A percentile compares a stretch with the other conserved stretches of the same genome.
phyloP scores from a whole-genome alignment of 2,888 invertebrate genomes.

The Lasioglossum figueresi region DNA sequence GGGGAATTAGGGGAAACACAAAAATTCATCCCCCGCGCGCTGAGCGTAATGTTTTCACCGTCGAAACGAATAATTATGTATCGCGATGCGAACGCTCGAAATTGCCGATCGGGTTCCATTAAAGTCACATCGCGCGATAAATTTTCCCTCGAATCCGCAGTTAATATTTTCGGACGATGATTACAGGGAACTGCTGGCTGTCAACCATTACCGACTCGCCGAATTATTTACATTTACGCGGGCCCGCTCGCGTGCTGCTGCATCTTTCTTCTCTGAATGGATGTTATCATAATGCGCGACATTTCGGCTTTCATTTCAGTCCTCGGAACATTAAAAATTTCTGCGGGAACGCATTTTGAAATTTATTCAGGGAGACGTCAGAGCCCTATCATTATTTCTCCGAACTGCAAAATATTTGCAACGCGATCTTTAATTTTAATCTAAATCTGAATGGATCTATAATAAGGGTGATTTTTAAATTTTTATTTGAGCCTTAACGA shows the following conservation, averaged over 20 bases:
- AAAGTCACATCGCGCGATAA: neutral
- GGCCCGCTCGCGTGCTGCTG: neutral
- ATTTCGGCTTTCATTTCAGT: neutral
- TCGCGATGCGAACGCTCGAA: neutral
- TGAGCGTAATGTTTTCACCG: neutral
- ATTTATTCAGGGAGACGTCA: too few relatives aligned
- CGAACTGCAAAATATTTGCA: too few relatives aligned
- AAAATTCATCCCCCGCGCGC: neutral
- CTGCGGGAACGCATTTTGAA: too few relatives aligned
- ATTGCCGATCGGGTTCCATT: neutral
- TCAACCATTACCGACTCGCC: neutral
- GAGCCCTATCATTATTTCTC: too few relatives aligned
- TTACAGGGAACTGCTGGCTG: neutral
- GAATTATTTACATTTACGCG: neutral
- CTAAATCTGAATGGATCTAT: too few relatives aligned
- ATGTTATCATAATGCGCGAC: neutral
- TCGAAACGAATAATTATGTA: neutral
- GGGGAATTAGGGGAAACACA: neutral
- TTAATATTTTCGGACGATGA: neutral
- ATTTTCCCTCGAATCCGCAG: neutral
- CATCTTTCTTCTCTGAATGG: neutral
- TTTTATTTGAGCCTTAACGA: too few relatives aligned
- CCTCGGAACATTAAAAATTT: neutral
- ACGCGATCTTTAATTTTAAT: too few relatives aligned
- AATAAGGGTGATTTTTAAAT: too few relatives aligned